Conservation (phyloP, 2,888 invertebrate species). For the Sialis lutaria region DNA sequence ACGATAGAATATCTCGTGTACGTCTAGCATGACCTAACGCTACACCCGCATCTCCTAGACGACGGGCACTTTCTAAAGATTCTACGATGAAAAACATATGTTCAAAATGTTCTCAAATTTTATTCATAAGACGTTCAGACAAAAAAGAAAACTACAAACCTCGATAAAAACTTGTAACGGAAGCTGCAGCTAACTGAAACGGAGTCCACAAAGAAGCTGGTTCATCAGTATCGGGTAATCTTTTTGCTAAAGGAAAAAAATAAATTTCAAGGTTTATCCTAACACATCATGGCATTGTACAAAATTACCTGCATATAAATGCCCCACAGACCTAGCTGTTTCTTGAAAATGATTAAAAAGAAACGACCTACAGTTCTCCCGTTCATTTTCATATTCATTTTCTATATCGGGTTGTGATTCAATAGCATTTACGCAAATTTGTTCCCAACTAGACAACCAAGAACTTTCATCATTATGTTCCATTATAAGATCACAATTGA, state of each 20-base stretch:
- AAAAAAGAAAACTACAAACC: neutral
- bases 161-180: slow-evolving; percentile 4
- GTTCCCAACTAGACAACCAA: slow-evolving; percentile 5
- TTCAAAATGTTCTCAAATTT: neutral
- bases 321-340: slow-evolving; percentile 4
- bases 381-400: slow-evolving; percentile 4
- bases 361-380: slow-evolving; percentile 2
- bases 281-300: too few relatives aligned
- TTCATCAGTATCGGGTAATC: slow-evolving; percentile 4
- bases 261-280: neutral
- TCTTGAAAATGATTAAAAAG: slow-evolving; percentile 5
- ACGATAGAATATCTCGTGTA: slow-evolving; percentile 56
- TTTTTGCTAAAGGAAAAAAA: slow-evolving; percentile 4
- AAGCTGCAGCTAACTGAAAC: slow-evolving; percentile 4
- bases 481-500: neutral
- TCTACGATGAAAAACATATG: neutral
- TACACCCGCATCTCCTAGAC: slow-evolving; percentile 48
- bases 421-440: slow-evolving; percentile 2
- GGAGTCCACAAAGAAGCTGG: slow-evolving; percentile 3
- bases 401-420: slow-evolving; percentile 5
- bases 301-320: slow-evolving; percentile 4
- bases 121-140: neutral
- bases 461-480: slow-evolving; percentile 4
- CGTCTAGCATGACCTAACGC: slow-evolving; percentile 57
- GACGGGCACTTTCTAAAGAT: slow-evolving; percentile 39